Conservation (phyloP, 2,888 invertebrate species). For the Drosophila rellima region DNA sequence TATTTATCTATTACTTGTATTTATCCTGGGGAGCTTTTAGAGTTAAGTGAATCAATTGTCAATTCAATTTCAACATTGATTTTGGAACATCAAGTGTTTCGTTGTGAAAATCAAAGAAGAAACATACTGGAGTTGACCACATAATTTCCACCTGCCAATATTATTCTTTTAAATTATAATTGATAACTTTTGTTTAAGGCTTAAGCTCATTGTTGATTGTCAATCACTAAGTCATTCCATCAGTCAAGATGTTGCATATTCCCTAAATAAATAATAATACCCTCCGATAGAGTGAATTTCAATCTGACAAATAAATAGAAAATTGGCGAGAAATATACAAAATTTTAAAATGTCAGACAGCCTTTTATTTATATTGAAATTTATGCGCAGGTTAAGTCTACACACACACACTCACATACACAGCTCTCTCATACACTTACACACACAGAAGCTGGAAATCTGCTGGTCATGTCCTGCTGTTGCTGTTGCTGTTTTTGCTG, state of each 20-base stretch:
- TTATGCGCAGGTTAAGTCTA: constrained; percentile 74
- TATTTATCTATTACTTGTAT: too few relatives aligned
- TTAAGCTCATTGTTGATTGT: background rate
- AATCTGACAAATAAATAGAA: constrained; percentile 50
- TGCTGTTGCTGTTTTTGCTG: constrained; percentile 78
- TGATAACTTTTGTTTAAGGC: too few relatives aligned
- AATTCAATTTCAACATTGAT: too few relatives aligned
- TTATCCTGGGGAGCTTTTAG: too few relatives aligned
- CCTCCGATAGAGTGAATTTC: background rate
- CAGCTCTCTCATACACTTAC: background rate
- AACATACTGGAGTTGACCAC: too few relatives aligned
- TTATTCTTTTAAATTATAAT: too few relatives aligned
- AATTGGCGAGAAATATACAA: constrained; percentile 47
- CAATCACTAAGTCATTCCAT: background rate
- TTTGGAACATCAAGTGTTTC: too few relatives aligned
- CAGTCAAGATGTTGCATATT: background rate
- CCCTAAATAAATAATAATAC: background rate
- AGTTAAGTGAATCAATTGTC: too few relatives aligned
- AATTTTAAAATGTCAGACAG: constrained; percentile 50
- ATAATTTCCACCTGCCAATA: too few relatives aligned
- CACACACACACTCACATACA: constrained; percentile 38
- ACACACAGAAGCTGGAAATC: constrained; percentile 44
- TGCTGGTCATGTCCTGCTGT: constrained; percentile 67
- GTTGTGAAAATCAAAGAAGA: too few relatives aligned
- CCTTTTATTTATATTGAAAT: constrained; percentile 78